phyloP scores from a whole-genome alignment of 2,888 invertebrate genomes.

The Metallyticus violacea region DNA sequence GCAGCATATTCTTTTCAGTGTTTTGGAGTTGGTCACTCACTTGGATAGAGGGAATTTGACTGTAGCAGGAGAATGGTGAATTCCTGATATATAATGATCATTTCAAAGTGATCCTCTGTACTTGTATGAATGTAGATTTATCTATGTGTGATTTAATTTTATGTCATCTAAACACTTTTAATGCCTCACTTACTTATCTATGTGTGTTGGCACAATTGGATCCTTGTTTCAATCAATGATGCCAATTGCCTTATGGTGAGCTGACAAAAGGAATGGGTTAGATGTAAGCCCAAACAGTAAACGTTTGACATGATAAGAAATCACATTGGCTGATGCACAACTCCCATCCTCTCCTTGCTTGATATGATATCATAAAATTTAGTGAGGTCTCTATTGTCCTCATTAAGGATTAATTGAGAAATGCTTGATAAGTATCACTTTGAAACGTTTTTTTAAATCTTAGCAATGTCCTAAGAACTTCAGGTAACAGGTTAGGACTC shows the following conservation, averaged over 20 bases:
- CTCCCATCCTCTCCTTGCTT: neutral
- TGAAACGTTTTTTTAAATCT: too few relatives aligned
- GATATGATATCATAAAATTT: neutral
- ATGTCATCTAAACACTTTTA: too few relatives aligned
- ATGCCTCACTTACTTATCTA: too few relatives aligned
- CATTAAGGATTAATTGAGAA: neutral
- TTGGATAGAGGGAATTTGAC: neutral
- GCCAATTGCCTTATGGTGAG: neutral
- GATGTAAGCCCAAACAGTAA: neutral
- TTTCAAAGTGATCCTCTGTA: neutral
- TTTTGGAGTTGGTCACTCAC: neutral
- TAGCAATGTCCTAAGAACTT: too few relatives aligned
- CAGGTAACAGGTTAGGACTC: too few relatives aligned
- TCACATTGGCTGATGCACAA: too few relatives aligned
- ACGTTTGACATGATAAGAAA: neutral
- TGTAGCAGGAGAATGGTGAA: neutral
- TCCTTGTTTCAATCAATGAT: too few relatives aligned
- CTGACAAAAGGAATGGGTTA: neutral
- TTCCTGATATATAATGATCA: neutral
- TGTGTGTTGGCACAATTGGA: neutral
- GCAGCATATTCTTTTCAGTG: too few relatives aligned
- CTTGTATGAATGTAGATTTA: neutral
- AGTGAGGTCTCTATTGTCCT: neutral
- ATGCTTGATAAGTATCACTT: too few relatives aligned
- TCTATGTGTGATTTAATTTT: too few relatives aligned